These are phyloP conservation scores for Prionace glauca DNA, from an alignment of 2,797 vertebrate species.

Conservation along the genomic window DNA sequence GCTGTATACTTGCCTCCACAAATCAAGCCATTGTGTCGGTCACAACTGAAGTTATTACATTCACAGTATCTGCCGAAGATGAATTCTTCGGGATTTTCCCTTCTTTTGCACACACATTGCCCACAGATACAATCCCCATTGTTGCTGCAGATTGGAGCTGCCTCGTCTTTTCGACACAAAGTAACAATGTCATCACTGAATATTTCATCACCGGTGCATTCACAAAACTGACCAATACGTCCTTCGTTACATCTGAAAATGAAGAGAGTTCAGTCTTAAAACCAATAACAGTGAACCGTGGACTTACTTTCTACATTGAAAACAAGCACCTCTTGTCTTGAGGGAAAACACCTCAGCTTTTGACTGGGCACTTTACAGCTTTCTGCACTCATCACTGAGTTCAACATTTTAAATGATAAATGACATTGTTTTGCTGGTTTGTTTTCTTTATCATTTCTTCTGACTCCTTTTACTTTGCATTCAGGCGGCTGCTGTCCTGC, in stretches of 20 bases:
- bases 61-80: constrained; percentile 42
- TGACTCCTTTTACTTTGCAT: background rate
- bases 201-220: constrained; percentile 31
- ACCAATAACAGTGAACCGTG: background rate
- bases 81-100: constrained; percentile 39
- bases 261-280: background rate
- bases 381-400: background rate
- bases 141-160: constrained; percentile 40
- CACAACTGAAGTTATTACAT: constrained; percentile 44
- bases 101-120: constrained; percentile 42
- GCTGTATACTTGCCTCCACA: constrained; percentile 41
- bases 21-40: constrained; percentile 41
- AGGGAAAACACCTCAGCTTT: background rate
- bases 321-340: background rate
- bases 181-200: background rate
- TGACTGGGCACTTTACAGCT: background rate
- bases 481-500: too few relatives aligned
- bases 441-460: background rate
- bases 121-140: constrained; percentile 44
- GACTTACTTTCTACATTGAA: background rate
- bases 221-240: constrained; percentile 41
- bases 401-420: background rate
- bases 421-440: background rate
- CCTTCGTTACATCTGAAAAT: constrained; percentile 40
- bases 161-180: constrained; percentile 39